phyloP scores from a whole-genome alignment of 2,888 invertebrate genomes.

The Mystacides longicornis region DNA sequence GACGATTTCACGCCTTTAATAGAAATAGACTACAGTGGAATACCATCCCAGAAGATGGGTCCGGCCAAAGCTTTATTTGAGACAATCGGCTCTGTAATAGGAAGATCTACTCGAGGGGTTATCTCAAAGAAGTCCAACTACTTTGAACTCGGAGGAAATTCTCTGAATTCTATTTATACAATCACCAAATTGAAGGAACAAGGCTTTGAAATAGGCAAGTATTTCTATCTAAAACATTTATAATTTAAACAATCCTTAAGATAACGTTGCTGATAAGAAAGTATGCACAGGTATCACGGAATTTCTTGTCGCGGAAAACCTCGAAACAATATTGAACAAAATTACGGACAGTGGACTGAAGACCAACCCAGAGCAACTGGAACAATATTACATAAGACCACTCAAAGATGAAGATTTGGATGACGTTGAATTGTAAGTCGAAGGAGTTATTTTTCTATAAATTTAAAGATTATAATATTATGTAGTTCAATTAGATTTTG shows the following conservation, averaged over 20 bases:
- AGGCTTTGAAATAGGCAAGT: slow-evolving; percentile 67
- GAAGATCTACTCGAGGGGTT: slow-evolving; percentile 54
- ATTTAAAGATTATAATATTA: too few relatives aligned
- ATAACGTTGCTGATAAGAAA: too few relatives aligned
- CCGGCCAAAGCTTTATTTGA: slow-evolving; percentile 65
- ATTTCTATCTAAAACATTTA: not conserved
- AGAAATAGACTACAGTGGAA: slow-evolving; percentile 60
- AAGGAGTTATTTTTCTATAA: not conserved
- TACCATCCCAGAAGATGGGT: slow-evolving; percentile 49
- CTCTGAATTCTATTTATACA: slow-evolving; percentile 76
- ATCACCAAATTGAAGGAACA: slow-evolving; percentile 68
- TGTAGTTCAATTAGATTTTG: too few relatives aligned
- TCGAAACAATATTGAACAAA: slow-evolving; percentile 61
- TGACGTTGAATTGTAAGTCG: slow-evolving; percentile 57
- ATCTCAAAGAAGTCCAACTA: slow-evolving; percentile 64
- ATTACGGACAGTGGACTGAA: slow-evolving; percentile 35
- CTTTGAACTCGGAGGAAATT: slow-evolving; percentile 81
- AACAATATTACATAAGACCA: slow-evolving; percentile 45
- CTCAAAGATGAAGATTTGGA: slow-evolving; percentile 57
- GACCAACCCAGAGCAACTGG: slow-evolving; percentile 28
- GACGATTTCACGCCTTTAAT: slow-evolving; percentile 50
- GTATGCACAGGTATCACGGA: slow-evolving; percentile 60
- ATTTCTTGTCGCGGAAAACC: slow-evolving; percentile 64
- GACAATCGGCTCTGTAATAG: slow-evolving; percentile 66
- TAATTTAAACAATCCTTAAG: too few relatives aligned